Evolutionary conservation across 2,888 invertebrate species (phyloP), one percentile per base, ranked within the genome.

Genomic region (Ptychoptera contaminata): DNA sequence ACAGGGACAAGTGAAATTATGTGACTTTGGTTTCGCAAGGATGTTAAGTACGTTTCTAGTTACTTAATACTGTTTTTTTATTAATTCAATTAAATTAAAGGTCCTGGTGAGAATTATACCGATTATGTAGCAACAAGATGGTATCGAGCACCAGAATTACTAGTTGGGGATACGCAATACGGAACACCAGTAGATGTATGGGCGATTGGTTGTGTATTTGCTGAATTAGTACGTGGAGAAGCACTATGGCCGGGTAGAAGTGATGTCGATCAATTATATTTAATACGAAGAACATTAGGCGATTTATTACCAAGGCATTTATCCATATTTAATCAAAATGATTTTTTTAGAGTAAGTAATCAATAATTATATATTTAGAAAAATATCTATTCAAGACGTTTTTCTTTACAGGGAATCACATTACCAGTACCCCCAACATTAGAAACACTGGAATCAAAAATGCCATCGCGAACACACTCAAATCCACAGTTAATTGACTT

Each of bases 91-190:
- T 23, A 5, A 23, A 23, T 23, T 23, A 7, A 37, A 8, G 87
- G 82, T 67, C 92, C 94, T 1, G 93, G 90, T 1, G 97, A 97
- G 72, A 90, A 92, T 63, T 98, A 96, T 65, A 98, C 97, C 44
- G 98, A 98, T 67, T 98, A 98, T 65, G 98, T 98, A 52, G 97
- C 97, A 38, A 98, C 98, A 34, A 74, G 97, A 44, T 98, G 97
- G 97, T 98, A 98, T 70, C 74, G 98, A 48, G 88, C 94, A 6
- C 97, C 97, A 0, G 97, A 98, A 63, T 71, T 98, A 16, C 73
- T 98, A 40, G 97, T 98, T 0, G 98, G 97, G 0, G 97, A 98
- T 65, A 93, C 93, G 14, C 80, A 84, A 64, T 90, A 88, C 58
- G 82, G 87, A 49, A 79, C 85, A 2, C 84, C 91, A 0, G 65